A percentile compares a stretch with the other conserved stretches of the same genome.
Evolutionary conservation across 2,888 invertebrate genomes (phyloP).

Genomic region (Dynastes tityus): DNA sequence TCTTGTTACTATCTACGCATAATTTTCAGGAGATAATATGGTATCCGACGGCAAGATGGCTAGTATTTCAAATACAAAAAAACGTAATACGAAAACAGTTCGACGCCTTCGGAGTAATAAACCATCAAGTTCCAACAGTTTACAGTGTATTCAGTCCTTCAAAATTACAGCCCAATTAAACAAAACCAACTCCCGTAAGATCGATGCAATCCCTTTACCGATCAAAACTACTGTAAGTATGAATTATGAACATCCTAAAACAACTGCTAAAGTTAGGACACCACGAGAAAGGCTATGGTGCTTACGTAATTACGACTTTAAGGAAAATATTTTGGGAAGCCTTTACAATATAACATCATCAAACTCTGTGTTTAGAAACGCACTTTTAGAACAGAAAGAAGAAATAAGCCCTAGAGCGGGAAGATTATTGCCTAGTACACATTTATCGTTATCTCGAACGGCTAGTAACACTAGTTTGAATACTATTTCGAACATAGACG

Average conservation of each 20-base stretch:
- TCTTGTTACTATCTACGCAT: neutral
- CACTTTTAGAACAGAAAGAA: neutral
- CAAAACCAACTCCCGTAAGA: slow-evolving; percentile 16
- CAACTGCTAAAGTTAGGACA: neutral
- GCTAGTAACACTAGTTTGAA: neutral
- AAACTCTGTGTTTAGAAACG: slow-evolving; percentile 11
- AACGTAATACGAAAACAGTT: neutral
- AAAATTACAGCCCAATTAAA: slow-evolving; percentile 31
- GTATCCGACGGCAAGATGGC: neutral
- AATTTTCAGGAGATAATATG: slow-evolving; percentile 20
- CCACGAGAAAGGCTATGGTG: neutral
- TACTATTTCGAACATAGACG: neutral
- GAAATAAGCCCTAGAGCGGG: neutral
- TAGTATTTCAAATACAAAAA: neutral
- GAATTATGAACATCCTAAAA: slow-evolving; percentile 2
- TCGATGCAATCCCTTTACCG: slow-evolving; percentile 28
- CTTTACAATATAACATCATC: slow-evolving; percentile 6
- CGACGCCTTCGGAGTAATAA: neutral
- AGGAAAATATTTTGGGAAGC: neutral
- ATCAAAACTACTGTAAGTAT: slow-evolving; percentile 27
- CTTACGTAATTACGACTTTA: neutral
- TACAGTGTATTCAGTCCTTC: slow-evolving; percentile 12
- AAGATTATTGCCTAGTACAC: neutral
- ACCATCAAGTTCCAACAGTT: neutral
- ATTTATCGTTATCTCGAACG: slow-evolving; percentile 1